Evolutionary conservation across 1,140 invertebrate genomes (phyloP), one percentile per base, ranked within the genome.

Genomic region (Scaptomyza montana): DNA sequence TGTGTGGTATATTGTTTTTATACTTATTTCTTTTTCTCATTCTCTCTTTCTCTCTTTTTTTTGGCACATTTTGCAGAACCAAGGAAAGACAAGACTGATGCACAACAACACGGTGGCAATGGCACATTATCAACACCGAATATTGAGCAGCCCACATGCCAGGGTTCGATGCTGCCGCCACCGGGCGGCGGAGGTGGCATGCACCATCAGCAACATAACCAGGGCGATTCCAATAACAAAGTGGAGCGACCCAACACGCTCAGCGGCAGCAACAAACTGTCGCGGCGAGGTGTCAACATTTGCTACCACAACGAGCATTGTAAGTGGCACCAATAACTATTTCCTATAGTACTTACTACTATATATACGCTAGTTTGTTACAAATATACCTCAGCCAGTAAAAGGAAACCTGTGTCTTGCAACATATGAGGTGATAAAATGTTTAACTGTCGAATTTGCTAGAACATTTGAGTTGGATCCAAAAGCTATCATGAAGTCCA

Each of bases 1-100:
- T 41, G 12, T 46, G n/a, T 59, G 25, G 28, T 12, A 6, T 7
- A 7, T 39, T n/a, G 45, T 7, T 30, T 45, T 55, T 60, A 60
- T 64, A 64, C 49, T 64, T 21, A 57, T 55, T 51, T 62, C 49
- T 53, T 56, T 62, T 19, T 56, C 51, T 82, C 54, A 53, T 82
- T 64, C 13, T 84, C 6, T 57, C 10, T 39, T 39, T 25, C 21
- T 55, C 49, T 62, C 2, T 56, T 25, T 76, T 81, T 59, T 3
- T 87, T 89, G 93, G 16, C 87, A 79, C 90, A 95, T 94, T 25
- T 62, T 77, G 68, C 95, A 97, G 96, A 97, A 94, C 95, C 96
- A 94, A 96, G 96, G 94, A 97, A 97, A 95, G 96, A 97, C 93
- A 97, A 97, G 94, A 95, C 95, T 95, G 96, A 97, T 93, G 95